Evolutionary conservation across 2,113 vertebrate species (phyloP).

Genomic region (Notarius quadriscutis): DNA sequence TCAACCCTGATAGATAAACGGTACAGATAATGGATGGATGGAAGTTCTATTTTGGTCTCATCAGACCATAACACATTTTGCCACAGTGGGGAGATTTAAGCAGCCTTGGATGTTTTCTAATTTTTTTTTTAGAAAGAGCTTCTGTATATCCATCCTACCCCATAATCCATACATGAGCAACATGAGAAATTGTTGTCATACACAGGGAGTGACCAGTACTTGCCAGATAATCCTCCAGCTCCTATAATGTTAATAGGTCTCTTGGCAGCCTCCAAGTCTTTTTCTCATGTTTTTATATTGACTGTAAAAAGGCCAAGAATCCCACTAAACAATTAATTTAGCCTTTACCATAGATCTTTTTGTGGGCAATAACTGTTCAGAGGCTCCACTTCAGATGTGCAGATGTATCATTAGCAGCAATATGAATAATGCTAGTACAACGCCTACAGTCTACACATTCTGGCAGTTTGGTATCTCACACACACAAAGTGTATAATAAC

Average conservation of each 20-base stretch:
- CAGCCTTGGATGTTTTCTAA: neutral
- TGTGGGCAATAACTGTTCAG: conserved; percentile 12
- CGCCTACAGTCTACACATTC: neutral
- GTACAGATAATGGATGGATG: too few relatives aligned
- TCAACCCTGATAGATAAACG: too few relatives aligned
- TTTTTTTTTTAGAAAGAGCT: neutral
- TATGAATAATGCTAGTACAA: conserved; percentile 19
- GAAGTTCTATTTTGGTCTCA: neutral
- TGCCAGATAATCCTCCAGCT: neutral
- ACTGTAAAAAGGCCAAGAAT: neutral
- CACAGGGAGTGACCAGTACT: neutral
- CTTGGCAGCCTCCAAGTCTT: neutral
- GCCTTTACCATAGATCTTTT: conserved; percentile 5
- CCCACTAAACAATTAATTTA: neutral
- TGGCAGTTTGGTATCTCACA: neutral
- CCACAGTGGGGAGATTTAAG: neutral
- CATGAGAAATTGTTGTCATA: neutral
- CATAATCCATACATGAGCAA: neutral
- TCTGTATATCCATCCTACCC: neutral
- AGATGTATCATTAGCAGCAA: conserved; percentile 8
- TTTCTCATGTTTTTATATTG: neutral
- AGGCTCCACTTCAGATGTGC: conserved; percentile 1
- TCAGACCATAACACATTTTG: neutral
- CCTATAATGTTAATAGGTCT: neutral
- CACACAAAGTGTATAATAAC: neutral